Percentiles rank a stretch among this genome's conserved stretches.
These are phyloP conservation scores for Pipra filicauda DNA, from an alignment of 2,113 vertebrate species.

Conservation along the genomic window DNA sequence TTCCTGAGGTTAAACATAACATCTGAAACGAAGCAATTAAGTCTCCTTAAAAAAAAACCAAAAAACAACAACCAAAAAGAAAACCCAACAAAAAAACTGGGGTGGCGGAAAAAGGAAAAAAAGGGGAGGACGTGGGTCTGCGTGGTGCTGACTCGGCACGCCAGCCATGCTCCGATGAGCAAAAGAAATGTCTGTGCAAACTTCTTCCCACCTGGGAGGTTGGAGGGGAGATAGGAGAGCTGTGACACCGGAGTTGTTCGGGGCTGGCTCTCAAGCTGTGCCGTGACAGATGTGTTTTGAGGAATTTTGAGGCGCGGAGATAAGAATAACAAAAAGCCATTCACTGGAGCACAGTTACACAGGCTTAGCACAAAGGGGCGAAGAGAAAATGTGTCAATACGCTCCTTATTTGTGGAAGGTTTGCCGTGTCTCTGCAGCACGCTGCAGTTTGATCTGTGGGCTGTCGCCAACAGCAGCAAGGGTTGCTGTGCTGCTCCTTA, in stretches of 20 bases:
- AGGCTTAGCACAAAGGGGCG: slow-evolving; percentile 3
- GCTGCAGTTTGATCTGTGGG: neutral
- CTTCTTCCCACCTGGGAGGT: slow-evolving; percentile 63
- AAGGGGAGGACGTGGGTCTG: neutral
- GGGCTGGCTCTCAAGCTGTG: slow-evolving; percentile 49
- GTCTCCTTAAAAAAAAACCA: neutral
- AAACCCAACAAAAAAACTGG: neutral
- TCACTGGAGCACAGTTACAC: slow-evolving; percentile 25
- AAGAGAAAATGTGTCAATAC: slow-evolving; percentile 43
- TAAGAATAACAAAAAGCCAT: slow-evolving; percentile 64
- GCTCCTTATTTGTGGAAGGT: neutral
- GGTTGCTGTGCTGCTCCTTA: neutral
- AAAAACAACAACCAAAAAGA: neutral
- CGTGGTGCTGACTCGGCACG: slow-evolving; percentile 10
- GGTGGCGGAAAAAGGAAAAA: neutral
- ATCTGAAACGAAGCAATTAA: slow-evolving; percentile 91
- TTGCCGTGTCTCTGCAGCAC: neutral
- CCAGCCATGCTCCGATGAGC: slow-evolving; percentile 47
- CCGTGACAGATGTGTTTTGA: slow-evolving; percentile 64
- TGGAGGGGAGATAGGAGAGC: slow-evolving; percentile 47
- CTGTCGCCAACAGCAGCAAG: neutral
- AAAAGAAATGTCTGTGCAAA: slow-evolving; percentile 56
- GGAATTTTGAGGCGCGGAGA: slow-evolving; percentile 59
- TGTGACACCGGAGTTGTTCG: slow-evolving; percentile 52
- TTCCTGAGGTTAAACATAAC: slow-evolving; percentile 92